These are phyloP conservation scores for Pentalonia nigronervosa DNA, from an alignment of 1,140 invertebrate species.

Conservation along the genomic window DNA sequence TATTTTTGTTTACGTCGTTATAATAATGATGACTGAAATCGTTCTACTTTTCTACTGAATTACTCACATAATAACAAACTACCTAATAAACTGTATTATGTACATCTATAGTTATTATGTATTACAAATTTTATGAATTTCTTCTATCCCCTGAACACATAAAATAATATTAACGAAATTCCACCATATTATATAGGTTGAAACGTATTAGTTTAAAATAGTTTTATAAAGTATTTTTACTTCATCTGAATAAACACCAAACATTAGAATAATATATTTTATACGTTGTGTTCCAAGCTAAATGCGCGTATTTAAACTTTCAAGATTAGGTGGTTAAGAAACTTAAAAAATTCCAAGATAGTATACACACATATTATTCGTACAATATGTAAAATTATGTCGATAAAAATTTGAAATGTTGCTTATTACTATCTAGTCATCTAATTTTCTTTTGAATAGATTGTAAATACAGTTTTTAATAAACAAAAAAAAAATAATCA, in stretches of 20 bases:
- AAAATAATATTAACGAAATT: neutral
- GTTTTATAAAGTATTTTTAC: neutral
- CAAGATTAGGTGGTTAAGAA: neutral
- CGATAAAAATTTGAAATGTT: neutral
- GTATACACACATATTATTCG: neutral
- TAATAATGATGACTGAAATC: neutral
- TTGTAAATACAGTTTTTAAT: neutral
- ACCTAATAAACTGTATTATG: neutral
- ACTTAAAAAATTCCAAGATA: neutral
- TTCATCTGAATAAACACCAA: neutral
- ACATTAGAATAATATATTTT: neutral
- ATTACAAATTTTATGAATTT: neutral
- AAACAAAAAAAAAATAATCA: neutral
- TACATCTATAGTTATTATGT: neutral
- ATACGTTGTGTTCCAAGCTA: neutral
- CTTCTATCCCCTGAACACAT: neutral
- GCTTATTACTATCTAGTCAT: neutral
- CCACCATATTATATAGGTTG: neutral
- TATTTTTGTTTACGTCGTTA: neutral
- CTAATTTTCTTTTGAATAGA: neutral
- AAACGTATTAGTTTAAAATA: neutral
- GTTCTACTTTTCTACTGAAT: neutral
- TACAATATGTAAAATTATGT: neutral
- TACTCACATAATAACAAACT: neutral
- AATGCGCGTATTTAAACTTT: neutral